Evolutionary conservation across 1,140 invertebrate genomes (phyloP), one percentile per base, ranked within the genome.

Genomic region (Maniola jurtina): DNA sequence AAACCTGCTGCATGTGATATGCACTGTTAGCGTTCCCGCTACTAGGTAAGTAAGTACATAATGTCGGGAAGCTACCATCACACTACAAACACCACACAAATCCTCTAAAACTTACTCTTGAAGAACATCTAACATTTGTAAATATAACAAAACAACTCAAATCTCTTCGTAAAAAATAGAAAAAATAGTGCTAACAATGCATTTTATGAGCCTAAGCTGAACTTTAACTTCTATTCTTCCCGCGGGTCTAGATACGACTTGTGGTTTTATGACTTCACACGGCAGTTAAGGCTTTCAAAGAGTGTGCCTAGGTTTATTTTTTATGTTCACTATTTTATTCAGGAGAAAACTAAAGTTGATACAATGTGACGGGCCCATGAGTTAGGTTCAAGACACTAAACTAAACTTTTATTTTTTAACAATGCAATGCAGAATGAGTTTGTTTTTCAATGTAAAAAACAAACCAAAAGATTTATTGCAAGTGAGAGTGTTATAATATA

Each of bases 261-360:
- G 14, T 52, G 48, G 16, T 52, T 52, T 52, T 52, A 52, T 11
- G 15, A 52, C 48, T 52, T 52, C 48, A 14, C 48, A 52, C 48
- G 16, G 48, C 48, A 16, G 48, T 52, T 52, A 52, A 16, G 48
- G 16, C 48, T 52, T 45, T 11, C 15, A 52, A 52, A 48, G 45
- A 48, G 48, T 16, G 7, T 9, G 15, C 16, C 7, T 52, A 52
- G 2, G 48, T 52, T 52, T 16, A 16, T 25, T 52, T 52, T 52
- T 16, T 52, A 52, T 25, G 16, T 45, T n/a, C 42, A n/a, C 6
- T n/a, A 11, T 45, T 45, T 45, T 45, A 45, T 45, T 45, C 42
- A 45, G 42, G 13, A n/a, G 48, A 52, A 52, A 52, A 25, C 14
- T 16, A 16, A 52, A 52, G 48, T 25, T 8, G 1, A 38, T 38